phyloP scores from a whole-genome alignment of 1,140 invertebrate species.

The Branchinecta lindahli region DNA sequence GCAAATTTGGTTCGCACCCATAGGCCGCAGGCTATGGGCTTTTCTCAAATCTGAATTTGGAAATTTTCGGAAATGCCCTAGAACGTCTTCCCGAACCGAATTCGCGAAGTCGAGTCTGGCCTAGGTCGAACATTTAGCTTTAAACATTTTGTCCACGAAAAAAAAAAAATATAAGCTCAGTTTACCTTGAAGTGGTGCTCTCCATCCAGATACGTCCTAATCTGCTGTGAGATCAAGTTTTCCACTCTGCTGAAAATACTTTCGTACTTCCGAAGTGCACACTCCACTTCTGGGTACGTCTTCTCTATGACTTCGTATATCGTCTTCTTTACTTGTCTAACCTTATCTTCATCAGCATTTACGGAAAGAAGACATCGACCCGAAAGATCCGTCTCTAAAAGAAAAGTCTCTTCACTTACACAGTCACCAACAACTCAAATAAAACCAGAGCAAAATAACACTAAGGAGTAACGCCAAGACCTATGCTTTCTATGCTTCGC shows the following conservation, averaged over 20 bases:
- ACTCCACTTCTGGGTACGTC: neutral
- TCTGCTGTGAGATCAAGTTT: neutral
- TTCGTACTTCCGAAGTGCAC: neutral
- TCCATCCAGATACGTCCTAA: neutral
- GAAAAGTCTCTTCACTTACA: no score
- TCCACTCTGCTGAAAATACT: neutral
- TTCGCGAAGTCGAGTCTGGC: neutral
- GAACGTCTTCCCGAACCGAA: neutral
- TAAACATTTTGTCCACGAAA: neutral
- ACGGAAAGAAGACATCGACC: no score
- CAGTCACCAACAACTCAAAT: no score
- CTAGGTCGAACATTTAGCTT: neutral
- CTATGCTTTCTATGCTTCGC: no score
- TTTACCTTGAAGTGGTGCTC: slow-evolving; percentile 1
- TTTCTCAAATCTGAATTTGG: neutral
- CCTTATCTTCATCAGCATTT: no score
- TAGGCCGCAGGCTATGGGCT: neutral
- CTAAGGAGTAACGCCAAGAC: no score
- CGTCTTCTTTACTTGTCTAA: no score
- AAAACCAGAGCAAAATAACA: no score
- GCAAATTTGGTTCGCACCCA: neutral
- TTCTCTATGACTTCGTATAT: neutral
- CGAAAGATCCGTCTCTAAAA: no score
- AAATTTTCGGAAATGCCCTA: neutral
- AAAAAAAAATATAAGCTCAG: neutral